phyloP scores from a whole-genome alignment of 2,797 vertebrate genomes.

The Erpetoichthys calabaricus region DNA sequence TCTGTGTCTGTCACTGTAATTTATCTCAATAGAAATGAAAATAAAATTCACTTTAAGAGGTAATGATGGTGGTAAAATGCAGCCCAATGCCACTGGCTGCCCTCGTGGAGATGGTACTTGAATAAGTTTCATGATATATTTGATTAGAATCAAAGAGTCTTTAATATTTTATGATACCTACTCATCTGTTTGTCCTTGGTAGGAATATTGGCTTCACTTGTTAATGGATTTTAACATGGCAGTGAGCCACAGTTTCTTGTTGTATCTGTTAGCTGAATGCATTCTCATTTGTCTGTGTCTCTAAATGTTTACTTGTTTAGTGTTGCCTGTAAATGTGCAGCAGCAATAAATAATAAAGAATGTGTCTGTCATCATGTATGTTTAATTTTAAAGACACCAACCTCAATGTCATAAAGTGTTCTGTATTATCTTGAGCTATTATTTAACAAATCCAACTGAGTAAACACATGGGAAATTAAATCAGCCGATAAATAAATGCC shows the following conservation, averaged over 20 bases:
- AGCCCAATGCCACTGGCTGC: not conserved
- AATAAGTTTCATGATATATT: not conserved
- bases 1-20: not conserved
- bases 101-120: not conserved
- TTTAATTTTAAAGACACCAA: no score
- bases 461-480: no score
- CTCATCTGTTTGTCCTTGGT: slow-evolving; percentile 1
- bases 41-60: not conserved
- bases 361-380: no score
- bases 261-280: not conserved
- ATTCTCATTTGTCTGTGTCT: not conserved
- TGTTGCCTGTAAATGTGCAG: no score
- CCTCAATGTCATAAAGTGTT: no score
- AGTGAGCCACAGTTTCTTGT: not conserved
- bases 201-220: not conserved
- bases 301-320: not conserved
- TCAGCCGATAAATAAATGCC: no score
- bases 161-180: slow-evolving; percentile 1
- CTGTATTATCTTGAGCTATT: no score
- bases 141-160: not conserved
- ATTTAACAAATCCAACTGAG: no score
- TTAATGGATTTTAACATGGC: not conserved
- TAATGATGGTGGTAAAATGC: not conserved
- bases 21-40: not conserved
- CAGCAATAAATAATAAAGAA: no score